Evolutionary conservation across 2,113 vertebrate species (phyloP).

Genomic region (Erythrolamprus reginae): DNA sequence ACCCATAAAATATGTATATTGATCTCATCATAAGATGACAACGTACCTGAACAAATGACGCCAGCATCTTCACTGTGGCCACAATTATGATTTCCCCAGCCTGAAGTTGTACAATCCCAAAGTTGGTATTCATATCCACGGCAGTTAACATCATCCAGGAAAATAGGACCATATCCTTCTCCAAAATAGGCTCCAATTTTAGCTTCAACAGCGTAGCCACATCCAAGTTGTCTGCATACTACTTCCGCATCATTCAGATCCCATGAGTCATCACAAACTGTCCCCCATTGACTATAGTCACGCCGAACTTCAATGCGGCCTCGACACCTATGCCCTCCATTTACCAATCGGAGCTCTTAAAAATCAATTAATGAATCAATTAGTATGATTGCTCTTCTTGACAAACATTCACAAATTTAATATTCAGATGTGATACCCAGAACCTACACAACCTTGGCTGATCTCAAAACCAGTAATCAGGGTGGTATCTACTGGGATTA

Average conservation of each 20-base stretch:
- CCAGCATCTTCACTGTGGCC: background rate
- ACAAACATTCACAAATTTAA: background rate
- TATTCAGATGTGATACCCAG: background rate
- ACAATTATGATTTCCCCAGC: background rate
- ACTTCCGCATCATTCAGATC: background rate
- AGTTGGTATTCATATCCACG: background rate
- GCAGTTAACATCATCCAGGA: background rate
- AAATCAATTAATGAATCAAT: background rate
- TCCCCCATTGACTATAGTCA: background rate
- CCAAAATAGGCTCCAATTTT: background rate
- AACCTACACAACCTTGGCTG: background rate
- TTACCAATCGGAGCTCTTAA: background rate
- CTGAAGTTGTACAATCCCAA: background rate
- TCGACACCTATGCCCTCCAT: background rate
- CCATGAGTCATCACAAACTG: constrained; percentile 13
- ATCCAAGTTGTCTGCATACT: background rate
- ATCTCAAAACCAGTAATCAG: background rate
- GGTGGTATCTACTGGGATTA: background rate
- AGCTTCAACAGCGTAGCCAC: background rate
- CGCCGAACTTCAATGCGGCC: background rate
- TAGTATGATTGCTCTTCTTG: background rate
- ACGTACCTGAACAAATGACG: constrained; percentile 7
- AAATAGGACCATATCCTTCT: background rate
- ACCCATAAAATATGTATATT: background rate
- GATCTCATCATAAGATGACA: background rate